These are phyloP conservation scores for Sebastiscus albofasciatus DNA, from an alignment of 2,797 vertebrate species.

Conservation along the genomic window DNA sequence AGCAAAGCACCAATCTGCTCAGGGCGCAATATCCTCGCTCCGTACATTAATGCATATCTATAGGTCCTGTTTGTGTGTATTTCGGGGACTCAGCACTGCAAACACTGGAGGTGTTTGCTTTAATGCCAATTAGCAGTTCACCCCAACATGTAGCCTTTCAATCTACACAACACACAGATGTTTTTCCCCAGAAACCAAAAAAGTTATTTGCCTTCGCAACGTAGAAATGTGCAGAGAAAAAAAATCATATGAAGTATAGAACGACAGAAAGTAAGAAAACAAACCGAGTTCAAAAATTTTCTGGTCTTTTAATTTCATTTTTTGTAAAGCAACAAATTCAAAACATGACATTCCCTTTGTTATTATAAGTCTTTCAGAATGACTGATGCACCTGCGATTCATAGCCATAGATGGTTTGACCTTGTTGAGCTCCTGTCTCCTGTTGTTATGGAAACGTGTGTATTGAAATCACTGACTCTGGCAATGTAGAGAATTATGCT, in stretches of 20 bases:
- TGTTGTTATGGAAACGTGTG: conserved; percentile 19
- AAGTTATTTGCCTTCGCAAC: neutral
- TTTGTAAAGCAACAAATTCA: neutral
- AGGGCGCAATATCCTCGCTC: neutral
- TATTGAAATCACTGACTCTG: neutral
- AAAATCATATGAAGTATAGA: neutral
- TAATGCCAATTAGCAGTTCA: neutral
- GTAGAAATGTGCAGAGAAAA: neutral
- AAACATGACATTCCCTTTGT: neutral
- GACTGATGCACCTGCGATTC: conserved; percentile 11
- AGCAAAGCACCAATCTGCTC: neutral
- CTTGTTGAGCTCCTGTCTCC: conserved; percentile 4
- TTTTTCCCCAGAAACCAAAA: neutral
- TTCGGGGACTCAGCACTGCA: neutral
- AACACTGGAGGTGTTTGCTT: neutral
- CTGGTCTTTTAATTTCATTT: neutral
- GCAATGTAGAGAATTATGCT: neutral
- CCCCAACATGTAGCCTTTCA: neutral
- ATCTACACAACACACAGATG: neutral
- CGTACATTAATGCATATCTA: neutral
- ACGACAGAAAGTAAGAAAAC: neutral
- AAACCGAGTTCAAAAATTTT: neutral
- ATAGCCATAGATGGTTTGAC: neutral
- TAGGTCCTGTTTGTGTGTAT: neutral
- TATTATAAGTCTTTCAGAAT: neutral